Base-by-base conservation (phyloP, 2,888 invertebrate species). In the Uloborus plumipes region DNA sequence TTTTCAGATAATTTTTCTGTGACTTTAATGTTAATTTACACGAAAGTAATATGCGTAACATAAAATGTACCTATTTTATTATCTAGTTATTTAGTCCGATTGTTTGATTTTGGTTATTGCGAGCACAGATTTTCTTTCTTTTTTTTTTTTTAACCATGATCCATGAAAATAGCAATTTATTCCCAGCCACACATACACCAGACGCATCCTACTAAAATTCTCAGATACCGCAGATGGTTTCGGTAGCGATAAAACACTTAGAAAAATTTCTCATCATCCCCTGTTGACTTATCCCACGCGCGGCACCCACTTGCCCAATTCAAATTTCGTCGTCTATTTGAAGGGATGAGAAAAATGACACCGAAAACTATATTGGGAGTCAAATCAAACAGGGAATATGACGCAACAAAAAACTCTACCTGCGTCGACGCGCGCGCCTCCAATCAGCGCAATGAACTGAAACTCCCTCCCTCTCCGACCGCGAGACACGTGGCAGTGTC, bases 211-310 rank as follows among this genome's bases (percentile, higher is more conserved):
- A n/a, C 2, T n/a, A 31, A 67, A 26, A 53, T 26, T 3, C 20
- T 49, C 18, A 1, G 20, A 59, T 39, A 47, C n/a, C 9, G 20
- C 13, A 16, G 39, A 39, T 39, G 39, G 39, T 39, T 7, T 39
- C 3, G 11, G 39, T 39, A 11, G 39, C 39, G 39, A 39, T 39
- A 39, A 39, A 39, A 39, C 39, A 39, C 39, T 39, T 39, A 2
- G 39, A 39, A 39, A 7, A 39, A 7, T 39, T 39, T 39, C 39
- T 39, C 39, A 39, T 39, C 39, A 39, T 16, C 58, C 14, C 26
- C 20, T 72, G 20, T 78, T 78, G 72, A 78, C 72, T 55, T 59
- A 78, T 78, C 78, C 65, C 72, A 72, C 72, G 55, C 51, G 18
- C 18, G 50, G 59, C 50, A 15, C 20, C 7, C 26, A 50, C 14